Conservation (phyloP, 2,797 vertebrate species). For the Alfaro cultratus region DNA sequence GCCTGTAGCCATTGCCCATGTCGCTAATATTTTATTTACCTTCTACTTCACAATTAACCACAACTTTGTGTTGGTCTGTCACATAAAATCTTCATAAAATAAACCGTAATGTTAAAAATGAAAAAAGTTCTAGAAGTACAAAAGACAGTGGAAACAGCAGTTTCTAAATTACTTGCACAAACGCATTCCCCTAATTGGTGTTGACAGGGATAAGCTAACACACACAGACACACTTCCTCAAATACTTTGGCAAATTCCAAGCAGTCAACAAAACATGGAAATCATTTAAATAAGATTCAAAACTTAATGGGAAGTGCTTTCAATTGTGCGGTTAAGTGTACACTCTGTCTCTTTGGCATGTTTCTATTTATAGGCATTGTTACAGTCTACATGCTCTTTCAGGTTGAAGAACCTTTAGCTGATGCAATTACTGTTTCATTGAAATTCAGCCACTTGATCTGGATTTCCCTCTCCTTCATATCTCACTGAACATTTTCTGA, state of each 20-base stretch:
- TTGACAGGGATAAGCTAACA: background rate
- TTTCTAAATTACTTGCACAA: background rate
- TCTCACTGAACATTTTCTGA: background rate
- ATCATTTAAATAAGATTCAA: background rate
- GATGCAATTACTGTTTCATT: background rate
- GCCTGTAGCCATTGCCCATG: too few relatives aligned
- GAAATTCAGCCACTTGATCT: background rate
- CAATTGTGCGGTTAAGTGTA: background rate
- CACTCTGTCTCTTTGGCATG: background rate
- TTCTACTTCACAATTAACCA: background rate
- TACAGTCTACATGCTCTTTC: background rate
- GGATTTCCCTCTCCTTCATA: background rate
- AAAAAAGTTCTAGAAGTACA: too few relatives aligned
- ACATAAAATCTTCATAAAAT: background rate
- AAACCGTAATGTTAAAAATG: background rate
- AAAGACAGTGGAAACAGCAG: background rate
- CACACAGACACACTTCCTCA: background rate
- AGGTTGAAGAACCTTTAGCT: background rate
- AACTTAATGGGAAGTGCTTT: background rate
- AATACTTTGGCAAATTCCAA: background rate
- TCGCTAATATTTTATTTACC: background rate
- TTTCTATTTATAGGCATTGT: slow-evolving; percentile 4
- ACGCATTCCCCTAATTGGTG: background rate
- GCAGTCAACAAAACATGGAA: background rate
- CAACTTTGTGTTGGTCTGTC: background rate